phyloP scores from a whole-genome alignment of 2,888 invertebrate species.

The Drosophila helvetica region DNA sequence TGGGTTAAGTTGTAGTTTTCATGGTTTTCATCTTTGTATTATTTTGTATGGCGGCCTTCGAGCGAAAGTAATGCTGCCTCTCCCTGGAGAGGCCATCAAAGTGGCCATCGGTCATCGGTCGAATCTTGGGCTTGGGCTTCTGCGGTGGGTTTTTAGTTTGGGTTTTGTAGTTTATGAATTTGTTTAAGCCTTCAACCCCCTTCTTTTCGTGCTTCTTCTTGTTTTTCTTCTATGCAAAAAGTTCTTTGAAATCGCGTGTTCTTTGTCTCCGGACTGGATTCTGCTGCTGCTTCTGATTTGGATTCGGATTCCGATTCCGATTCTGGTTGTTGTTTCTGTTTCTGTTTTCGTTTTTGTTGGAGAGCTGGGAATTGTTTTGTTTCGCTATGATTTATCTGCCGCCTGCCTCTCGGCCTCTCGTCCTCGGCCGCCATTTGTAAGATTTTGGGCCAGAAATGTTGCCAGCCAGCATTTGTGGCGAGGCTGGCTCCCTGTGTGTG shows the following conservation, averaged over 20 bases:
- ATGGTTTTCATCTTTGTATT: constrained; percentile 36
- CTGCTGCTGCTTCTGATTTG: background rate
- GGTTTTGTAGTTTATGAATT: constrained; percentile 44
- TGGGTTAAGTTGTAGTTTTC: constrained; percentile 46
- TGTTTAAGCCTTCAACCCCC: constrained; percentile 55
- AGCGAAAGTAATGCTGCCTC: constrained; percentile 62
- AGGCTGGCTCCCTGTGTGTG: constrained; percentile 33
- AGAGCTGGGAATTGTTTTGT: constrained; percentile 52
- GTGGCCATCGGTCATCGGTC: constrained; percentile 30
- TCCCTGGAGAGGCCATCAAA: constrained; percentile 45
- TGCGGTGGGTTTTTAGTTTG: constrained; percentile 35
- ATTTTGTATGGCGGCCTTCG: constrained; percentile 56
- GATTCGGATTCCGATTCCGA: constrained; percentile 24
- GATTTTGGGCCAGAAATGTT: constrained; percentile 74
- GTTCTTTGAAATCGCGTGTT: constrained; percentile 57
- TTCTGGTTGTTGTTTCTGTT: constrained; percentile 19
- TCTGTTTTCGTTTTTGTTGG: constrained; percentile 39
- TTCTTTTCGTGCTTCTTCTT: constrained; percentile 34
- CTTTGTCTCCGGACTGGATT: constrained; percentile 2
- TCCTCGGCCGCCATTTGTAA: constrained; percentile 74
- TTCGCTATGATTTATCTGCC: constrained; percentile 68
- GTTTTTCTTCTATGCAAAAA: constrained; percentile 44
- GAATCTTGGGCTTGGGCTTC: constrained; percentile 48
- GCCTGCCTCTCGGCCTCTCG: constrained; percentile 29
- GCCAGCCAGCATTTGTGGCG: constrained; percentile 52